These are phyloP conservation scores for Scaptomyza flava DNA, from an alignment of 2,888 invertebrate species.

Conservation along the genomic window DNA sequence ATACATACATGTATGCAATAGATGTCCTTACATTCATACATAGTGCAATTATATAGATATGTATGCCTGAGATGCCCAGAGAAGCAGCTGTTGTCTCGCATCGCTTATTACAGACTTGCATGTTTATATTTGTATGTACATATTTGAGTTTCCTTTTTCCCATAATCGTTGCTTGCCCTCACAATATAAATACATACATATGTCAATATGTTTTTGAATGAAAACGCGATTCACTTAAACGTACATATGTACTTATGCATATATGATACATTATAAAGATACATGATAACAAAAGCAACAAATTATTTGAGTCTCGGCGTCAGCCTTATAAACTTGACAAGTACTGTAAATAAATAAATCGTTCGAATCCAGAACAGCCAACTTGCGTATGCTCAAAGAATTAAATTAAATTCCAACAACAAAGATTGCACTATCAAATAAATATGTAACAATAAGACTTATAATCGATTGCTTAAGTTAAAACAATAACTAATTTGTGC, in stretches of 20 bases:
- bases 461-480: slow-evolving; percentile 1
- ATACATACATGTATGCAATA: slow-evolving; percentile 12
- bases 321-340: background rate
- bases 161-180: slow-evolving; percentile 37
- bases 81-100: slow-evolving; percentile 64
- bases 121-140: background rate
- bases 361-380: background rate
- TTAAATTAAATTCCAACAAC: too few species aligned
- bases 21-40: slow-evolving; percentile 3
- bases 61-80: slow-evolving; percentile 9
- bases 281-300: slow-evolving; percentile 36
- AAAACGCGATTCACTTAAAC: background rate
- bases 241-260: background rate
- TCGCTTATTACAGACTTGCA: slow-evolving; percentile 50
- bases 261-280: slow-evolving; percentile 33
- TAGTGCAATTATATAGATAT: background rate
- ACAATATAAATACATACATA: slow-evolving; percentile 5
- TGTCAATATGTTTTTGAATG: background rate
- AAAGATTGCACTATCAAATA: slow-evolving; percentile 16
- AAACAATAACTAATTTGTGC: slow-evolving; percentile 15
- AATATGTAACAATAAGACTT: background rate
- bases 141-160: slow-evolving; percentile 49
- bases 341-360: slow-evolving; percentile 4
- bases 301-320: slow-evolving; percentile 18
- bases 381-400: too few species aligned